A percentile compares a stretch with the other conserved stretches of the same genome.
phyloP scores from a whole-genome alignment of 2,113 vertebrate species.

The Taxidea taxus region DNA sequence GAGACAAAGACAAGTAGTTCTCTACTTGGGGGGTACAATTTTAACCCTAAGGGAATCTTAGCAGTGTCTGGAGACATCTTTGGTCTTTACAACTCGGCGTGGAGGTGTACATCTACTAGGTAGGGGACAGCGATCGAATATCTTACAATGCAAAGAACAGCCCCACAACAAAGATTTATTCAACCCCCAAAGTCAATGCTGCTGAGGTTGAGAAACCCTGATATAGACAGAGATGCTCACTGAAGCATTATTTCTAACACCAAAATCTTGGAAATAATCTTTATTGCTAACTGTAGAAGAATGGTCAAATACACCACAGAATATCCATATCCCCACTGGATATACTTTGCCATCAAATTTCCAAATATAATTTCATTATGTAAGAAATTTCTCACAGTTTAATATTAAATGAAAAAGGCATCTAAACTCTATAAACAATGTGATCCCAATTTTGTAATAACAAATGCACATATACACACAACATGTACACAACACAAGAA shows the following conservation, averaged over 20 bases:
- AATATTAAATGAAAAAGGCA: not conserved
- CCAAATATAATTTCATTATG: not conserved
- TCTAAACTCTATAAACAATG: not conserved
- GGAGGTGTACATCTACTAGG: not conserved
- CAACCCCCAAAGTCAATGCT: not conserved
- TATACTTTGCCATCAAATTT: not conserved
- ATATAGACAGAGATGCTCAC: not conserved
- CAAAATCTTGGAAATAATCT: conserved; percentile 23
- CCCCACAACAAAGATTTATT: not conserved
- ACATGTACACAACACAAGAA: not conserved
- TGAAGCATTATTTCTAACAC: not conserved
- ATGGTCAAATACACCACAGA: not conserved
- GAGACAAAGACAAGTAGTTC: not conserved
- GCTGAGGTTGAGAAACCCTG: not conserved
- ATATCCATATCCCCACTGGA: not conserved
- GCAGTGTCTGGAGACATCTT: not conserved
- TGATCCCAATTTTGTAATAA: not conserved
- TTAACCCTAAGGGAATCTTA: not conserved
- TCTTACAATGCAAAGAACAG: not conserved
- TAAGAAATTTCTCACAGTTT: not conserved
- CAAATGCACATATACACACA: not conserved
- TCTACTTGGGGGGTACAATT: not conserved
- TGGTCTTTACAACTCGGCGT: not conserved
- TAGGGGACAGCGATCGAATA: not conserved
- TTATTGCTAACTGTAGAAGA: not conserved